Percentiles rank a stretch among this genome's conserved stretches.
Conservation (phyloP, 2,888 invertebrate genomes). For the Orchesella flavescens region DNA sequence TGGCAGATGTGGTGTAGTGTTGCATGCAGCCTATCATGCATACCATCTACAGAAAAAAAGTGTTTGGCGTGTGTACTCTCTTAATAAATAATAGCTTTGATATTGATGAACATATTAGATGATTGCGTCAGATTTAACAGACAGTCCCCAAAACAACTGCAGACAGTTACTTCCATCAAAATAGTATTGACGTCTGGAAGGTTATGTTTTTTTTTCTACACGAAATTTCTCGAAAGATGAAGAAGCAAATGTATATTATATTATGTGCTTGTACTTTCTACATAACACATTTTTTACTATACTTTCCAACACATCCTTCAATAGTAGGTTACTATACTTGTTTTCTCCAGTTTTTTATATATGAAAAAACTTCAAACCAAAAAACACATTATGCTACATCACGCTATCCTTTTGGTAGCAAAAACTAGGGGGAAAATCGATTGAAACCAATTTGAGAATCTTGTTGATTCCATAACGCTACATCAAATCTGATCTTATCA, state of each 20-base stretch:
- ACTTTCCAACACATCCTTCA: neutral
- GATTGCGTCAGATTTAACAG: conserved; percentile 30
- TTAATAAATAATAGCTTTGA: conserved; percentile 6
- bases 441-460: conserved; percentile 50
- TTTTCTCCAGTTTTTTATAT: neutral
- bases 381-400: conserved; percentile 4
- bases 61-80: neutral
- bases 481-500: conserved; percentile 51
- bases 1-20: neutral
- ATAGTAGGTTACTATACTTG: neutral
- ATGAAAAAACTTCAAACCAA: neutral
- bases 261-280: neutral
- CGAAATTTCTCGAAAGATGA: conserved; percentile 2
- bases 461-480: conserved; percentile 55
- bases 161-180: conserved; percentile 22
- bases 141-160: conserved; percentile 20
- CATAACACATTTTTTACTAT: neutral
- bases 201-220: conserved; percentile 16
- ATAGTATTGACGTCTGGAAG: neutral
- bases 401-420: neutral
- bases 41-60: neutral
- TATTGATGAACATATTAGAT: conserved; percentile 29
- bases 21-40: neutral
- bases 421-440: conserved; percentile 35
- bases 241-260: conserved; percentile 8